These are phyloP conservation scores for Dicranocentrus wangi DNA, from an alignment of 2,888 invertebrate genomes.

Conservation along the genomic window DNA sequence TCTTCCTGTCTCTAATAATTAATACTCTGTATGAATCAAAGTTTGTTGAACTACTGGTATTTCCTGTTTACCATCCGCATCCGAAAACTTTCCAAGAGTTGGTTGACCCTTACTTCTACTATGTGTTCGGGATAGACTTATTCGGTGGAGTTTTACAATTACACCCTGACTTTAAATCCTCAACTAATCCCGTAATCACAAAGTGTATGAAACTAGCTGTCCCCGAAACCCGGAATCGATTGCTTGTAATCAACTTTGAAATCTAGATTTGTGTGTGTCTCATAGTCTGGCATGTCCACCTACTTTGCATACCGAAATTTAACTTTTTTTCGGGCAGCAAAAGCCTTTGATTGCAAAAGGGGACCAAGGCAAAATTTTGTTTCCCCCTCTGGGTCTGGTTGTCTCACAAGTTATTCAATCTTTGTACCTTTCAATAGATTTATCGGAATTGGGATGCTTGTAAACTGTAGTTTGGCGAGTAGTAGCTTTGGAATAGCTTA, in stretches of 20 bases:
- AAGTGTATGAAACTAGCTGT: no score
- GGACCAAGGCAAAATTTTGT: constrained; percentile 36
- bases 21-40: constrained; percentile 43
- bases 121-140: constrained; percentile 31
- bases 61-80: constrained; percentile 15
- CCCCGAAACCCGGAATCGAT: neutral
- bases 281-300: constrained; percentile 22
- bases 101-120: constrained; percentile 13
- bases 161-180: constrained; percentile 36
- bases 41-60: constrained; percentile 46
- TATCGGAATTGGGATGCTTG: constrained; percentile 13
- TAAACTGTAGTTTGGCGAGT: no score
- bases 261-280: constrained; percentile 19
- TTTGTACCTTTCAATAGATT: constrained; percentile 22
- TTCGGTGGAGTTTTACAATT: constrained; percentile 37
- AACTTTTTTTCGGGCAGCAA: constrained; percentile 24
- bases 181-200: constrained; percentile 23
- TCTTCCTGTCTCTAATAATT: constrained; percentile 28
- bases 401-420: constrained; percentile 20
- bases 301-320: constrained; percentile 17
- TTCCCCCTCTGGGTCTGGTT: constrained; percentile 20
- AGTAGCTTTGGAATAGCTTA: no score
- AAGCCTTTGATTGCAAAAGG: constrained; percentile 32
- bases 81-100: constrained; percentile 53
- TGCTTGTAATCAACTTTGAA: constrained; percentile 16